Percentiles rank a stretch among this genome's conserved stretches.
phyloP scores from a whole-genome alignment of 2,797 vertebrate genomes.

The Hozukius guyotensis region DNA sequence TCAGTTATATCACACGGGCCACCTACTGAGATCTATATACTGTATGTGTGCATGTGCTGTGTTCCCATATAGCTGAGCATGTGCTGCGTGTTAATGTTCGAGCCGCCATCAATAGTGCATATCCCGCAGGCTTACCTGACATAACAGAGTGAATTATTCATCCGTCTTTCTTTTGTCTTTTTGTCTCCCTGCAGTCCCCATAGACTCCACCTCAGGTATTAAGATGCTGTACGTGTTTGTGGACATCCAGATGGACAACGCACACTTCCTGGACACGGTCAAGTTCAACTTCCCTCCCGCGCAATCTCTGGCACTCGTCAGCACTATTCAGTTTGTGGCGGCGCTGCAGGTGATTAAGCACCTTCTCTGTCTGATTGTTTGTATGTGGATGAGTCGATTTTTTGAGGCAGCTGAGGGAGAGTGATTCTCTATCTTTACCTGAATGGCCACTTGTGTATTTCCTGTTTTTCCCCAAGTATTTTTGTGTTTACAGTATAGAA shows the following conservation, averaged over 20 bases:
- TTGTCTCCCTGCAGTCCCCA: slow-evolving; percentile 86
- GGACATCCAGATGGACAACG: slow-evolving; percentile 95
- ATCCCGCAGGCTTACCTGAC: slow-evolving; percentile 49
- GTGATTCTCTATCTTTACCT: background rate
- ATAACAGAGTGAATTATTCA: slow-evolving; percentile 65
- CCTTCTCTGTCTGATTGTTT: background rate
- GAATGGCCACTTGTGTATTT: slow-evolving; percentile 6
- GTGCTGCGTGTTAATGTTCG: slow-evolving; percentile 39
- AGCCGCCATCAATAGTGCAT: slow-evolving; percentile 54
- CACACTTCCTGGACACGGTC: slow-evolving; percentile 94
- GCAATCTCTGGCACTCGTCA: slow-evolving; percentile 91
- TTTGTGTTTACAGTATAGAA: slow-evolving; percentile 15
- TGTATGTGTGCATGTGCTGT: background rate
- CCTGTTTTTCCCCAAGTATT: background rate
- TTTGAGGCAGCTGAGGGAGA: background rate
- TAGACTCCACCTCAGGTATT: slow-evolving; percentile 90
- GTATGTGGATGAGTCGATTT: background rate
- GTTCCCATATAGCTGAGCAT: slow-evolving; percentile 20
- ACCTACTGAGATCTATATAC: slow-evolving; percentile 1
- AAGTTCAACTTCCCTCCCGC: slow-evolving; percentile 89
- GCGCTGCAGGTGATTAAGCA: slow-evolving; percentile 89
- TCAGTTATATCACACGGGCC: slow-evolving; percentile 22
- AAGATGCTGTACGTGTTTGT: slow-evolving; percentile 98
- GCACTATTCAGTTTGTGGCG: slow-evolving; percentile 98
- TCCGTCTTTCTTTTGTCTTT: slow-evolving; percentile 46